Base-by-base conservation (phyloP, 1,140 invertebrate species). In the Phortica variegata region DNA sequence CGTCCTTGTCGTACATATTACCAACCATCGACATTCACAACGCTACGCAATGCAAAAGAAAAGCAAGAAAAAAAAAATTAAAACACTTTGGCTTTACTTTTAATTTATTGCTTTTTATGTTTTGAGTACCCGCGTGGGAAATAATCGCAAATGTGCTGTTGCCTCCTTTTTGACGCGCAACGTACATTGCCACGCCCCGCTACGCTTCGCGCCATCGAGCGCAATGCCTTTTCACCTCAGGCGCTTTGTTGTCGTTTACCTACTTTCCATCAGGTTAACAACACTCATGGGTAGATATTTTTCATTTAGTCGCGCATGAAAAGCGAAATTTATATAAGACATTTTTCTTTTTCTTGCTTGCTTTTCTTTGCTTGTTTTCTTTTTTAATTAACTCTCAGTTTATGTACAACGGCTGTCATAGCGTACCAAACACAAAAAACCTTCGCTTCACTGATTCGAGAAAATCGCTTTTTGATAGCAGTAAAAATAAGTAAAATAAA, bases 181-280 rank as follows among this genome's bases (percentile, higher is more conserved):
- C n/a, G n/a, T n/a, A n/a, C n/a, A n/a, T n/a, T n/a, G n/a, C n/a
- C n/a, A n/a, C 44, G 13, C 43, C 40, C 26, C 21, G 19, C 38
- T 40, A 29, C 39, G 31, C 38, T 3, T 42, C 16, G n/a, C 21
- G 21, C 8, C n/a, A 33, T 39, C 26, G 39, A 26, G 3, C 39
- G 32, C 59, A 45, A 57, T 34, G 37, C 23, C 23, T 26, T 5
- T 26, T 42, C 31, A 49, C 32, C 23, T 45, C 26, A 15, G 16
- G 23, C 17, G 40, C 42, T 43, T 32, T 45, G 44, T 38, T 41
- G 36, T 47, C 45, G 37, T 41, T 58, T 60, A 68, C 63, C 60
- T 63, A 68, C 63, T 68, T 66, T 68, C 52, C 63, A 68, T 68
- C 65, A 68, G 63, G 63, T 68, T 68, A 68, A 68, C 63, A 68